These are phyloP conservation scores for Chorisops tibialis DNA, from an alignment of 2,888 invertebrate species.

Conservation along the genomic window DNA sequence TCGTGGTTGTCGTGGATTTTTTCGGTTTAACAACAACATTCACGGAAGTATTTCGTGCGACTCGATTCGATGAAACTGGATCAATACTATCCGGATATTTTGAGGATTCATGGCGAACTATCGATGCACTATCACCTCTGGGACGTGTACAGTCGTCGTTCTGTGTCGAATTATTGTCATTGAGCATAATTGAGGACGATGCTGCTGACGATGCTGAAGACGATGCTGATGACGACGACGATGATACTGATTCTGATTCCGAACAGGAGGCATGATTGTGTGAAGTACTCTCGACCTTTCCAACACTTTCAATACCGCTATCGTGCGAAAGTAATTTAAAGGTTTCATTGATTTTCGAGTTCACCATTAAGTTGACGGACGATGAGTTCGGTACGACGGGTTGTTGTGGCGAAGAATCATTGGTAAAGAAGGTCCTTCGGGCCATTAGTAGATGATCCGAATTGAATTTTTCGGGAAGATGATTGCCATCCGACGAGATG, in stretches of 20 bases:
- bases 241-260: background rate
- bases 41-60: background rate
- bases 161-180: background rate
- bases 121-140: too few species aligned
- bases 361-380: constrained; percentile 12
- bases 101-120: too few species aligned
- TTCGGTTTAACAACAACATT: background rate
- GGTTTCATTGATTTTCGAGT: constrained; percentile 11
- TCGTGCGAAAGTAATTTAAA: constrained; percentile 47
- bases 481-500: constrained; percentile 1
- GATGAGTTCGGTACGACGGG: background rate
- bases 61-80: background rate
- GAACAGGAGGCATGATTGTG: constrained; percentile 31
- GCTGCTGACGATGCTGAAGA: background rate
- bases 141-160: background rate
- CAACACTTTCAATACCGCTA: constrained; percentile 49
- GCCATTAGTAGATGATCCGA: constrained; percentile 10
- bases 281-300: constrained; percentile 28
- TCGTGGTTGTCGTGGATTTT: background rate
- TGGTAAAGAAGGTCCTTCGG: constrained; percentile 2
- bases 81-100: background rate
- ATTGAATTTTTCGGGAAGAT: constrained; percentile 11
- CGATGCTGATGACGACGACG: constrained; percentile 9
- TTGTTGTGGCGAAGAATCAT: constrained; percentile 8
- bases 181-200: constrained; percentile 4